Evolutionary conservation across 2,797 vertebrate species (phyloP).

Genomic region (Syngnathus rostellatus): DNA sequence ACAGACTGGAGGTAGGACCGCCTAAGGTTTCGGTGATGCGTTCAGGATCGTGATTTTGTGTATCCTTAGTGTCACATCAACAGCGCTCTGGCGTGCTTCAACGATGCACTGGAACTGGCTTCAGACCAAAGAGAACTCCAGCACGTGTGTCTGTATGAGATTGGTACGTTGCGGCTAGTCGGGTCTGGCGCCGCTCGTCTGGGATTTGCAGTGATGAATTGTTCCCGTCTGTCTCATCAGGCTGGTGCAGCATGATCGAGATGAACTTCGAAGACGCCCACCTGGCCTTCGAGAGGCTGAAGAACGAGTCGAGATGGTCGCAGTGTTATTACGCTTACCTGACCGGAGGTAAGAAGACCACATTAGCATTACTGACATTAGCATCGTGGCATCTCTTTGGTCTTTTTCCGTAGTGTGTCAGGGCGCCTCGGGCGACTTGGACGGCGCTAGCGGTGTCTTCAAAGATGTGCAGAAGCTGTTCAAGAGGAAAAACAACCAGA

Average conservation of each 20-base stretch:
- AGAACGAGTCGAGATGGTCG: conserved; percentile 96
- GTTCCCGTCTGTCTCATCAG: conserved; percentile 50
- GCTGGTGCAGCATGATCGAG: conserved; percentile 99
- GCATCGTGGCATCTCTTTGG: background rate
- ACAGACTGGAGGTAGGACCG: conserved; percentile 84
- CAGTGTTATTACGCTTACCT: conserved; percentile 98
- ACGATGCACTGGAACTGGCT: conserved; percentile 92
- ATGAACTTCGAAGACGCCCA: conserved; percentile 93
- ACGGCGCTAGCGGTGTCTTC: conserved; percentile 82
- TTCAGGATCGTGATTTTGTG: conserved; percentile 22
- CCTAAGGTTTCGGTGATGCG: background rate
- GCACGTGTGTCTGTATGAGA: conserved; percentile 98
- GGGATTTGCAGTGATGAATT: background rate
- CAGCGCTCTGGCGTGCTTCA: conserved; percentile 94
- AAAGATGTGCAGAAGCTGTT: conserved; percentile 96
- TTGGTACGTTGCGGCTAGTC: conserved; percentile 71
- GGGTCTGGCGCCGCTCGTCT: too few relatives aligned
- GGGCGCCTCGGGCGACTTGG: conserved; percentile 86
- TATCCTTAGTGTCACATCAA: conserved; percentile 91
- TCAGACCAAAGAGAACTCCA: conserved; percentile 97
- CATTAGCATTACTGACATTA: too few relatives aligned
- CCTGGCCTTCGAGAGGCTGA: conserved; percentile 88
- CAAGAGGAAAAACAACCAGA: conserved; percentile 98
- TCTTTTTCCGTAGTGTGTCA: conserved; percentile 76
- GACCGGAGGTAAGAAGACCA: conserved; percentile 76